phyloP scores from a whole-genome alignment of 2,888 invertebrate genomes.

The Parasteatoda lunata region DNA sequence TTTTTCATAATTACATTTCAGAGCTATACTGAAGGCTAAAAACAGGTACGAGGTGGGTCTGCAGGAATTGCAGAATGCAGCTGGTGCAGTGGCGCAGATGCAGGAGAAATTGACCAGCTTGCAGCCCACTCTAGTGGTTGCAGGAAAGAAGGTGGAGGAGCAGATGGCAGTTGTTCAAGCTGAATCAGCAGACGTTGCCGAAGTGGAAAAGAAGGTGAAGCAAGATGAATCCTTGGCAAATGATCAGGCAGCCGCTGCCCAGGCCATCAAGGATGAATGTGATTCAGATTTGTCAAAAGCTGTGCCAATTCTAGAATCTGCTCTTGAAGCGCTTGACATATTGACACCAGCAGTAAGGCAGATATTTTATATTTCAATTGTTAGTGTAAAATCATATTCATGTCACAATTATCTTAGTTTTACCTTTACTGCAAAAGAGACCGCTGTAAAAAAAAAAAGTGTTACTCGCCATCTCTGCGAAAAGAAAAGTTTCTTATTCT shows the following conservation, averaged over 20 bases:
- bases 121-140: slow-evolving; percentile 89
- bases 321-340: slow-evolving; percentile 92
- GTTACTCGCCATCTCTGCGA: too few relatives aligned
- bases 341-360: slow-evolving; percentile 82
- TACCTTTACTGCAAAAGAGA: too few relatives aligned
- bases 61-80: slow-evolving; percentile 92
- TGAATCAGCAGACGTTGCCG: slow-evolving; percentile 95
- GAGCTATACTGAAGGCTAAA: slow-evolving; percentile 69
- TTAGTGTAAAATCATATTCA: too few relatives aligned
- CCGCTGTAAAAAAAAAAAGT: too few relatives aligned
- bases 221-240: slow-evolving; percentile 95
- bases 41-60: slow-evolving; percentile 86
- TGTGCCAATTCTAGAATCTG: slow-evolving; percentile 93
- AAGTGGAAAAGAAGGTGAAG: slow-evolving; percentile 92
- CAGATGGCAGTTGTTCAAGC: slow-evolving; percentile 97
- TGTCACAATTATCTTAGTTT: too few relatives aligned
- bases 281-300: slow-evolving; percentile 97
- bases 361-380: too few relatives aligned
- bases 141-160: slow-evolving; percentile 92
- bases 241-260: slow-evolving; percentile 92
- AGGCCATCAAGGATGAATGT: slow-evolving; percentile 97
- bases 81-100: slow-evolving; percentile 92
- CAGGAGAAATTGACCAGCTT: slow-evolving; percentile 87
- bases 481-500: too few relatives aligned
- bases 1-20: slow-evolving; percentile 73